Evolutionary conservation across 2,797 vertebrate genomes (phyloP), one percentile per base, ranked within the genome.

Genomic region (Sebastes flavidus): DNA sequence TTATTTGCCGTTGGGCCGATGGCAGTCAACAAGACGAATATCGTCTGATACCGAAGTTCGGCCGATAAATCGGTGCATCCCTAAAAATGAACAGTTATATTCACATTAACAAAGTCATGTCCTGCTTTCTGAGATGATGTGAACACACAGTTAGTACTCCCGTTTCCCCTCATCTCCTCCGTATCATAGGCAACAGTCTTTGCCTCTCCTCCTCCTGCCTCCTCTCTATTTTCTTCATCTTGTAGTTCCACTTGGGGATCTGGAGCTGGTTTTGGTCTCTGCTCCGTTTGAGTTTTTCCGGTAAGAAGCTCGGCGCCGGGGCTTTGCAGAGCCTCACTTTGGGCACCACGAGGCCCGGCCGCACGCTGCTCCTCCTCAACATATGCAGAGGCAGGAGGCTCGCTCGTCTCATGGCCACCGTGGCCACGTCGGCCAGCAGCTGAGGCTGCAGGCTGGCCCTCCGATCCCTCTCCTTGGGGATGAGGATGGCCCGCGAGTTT

Each of bases 191-290:
- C n/a, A 90, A 14, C 89, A 84, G 60, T 83, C 86, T 96, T 62
- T 82, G 80, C 34, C 87, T 95, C 52, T 97, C 96, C 61, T 93
- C 91, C 62, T 98, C 96, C 1, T 91, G 95, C 87, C 88, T 95
- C 88, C 92, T 94, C 78, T 97, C 96, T 76, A 97, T 96, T 84
- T 94, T 97, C 46, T 97, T 89, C 89, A 97, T 97, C 85, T 98
- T 99, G 94, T 99, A 99, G 27, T 96, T 94, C 98, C 98, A 99
- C 78, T 97, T 98, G 85, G 99, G 99, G 75, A 98, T 92, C 95
- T 98, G 96, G 72, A 99, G 94, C 58, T 96, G 93, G 61, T 87
- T 89, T 30, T 80, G 89, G 52, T 97, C 93, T 0, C 63, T 46
- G 20, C 5, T 76, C 65, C 80, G 89, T 72, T 70, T 75, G 3